phyloP scores from a whole-genome alignment of 35 echinoderm and acorn worm species.

The Ophiothrix spiculata region DNA sequence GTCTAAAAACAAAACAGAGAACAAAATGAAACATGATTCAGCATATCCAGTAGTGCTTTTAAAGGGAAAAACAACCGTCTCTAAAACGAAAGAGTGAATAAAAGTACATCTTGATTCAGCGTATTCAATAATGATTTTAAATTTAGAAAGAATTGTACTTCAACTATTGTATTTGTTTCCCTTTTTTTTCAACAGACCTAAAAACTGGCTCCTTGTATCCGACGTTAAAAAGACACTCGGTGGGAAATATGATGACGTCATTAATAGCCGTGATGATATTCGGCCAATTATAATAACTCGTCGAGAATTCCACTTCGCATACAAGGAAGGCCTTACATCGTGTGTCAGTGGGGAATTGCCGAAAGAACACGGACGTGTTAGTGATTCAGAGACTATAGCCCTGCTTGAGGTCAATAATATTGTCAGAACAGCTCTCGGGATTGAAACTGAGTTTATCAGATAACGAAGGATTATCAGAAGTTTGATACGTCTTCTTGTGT shows the following conservation, averaged over 20 bases:
- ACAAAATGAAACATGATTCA: too few relatives aligned
- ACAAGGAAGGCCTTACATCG: background rate
- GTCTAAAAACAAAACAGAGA: too few relatives aligned
- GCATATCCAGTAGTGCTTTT: too few relatives aligned
- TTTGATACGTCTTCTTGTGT: too few relatives aligned
- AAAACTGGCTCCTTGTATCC: conserved; percentile 62
- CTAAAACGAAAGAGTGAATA: too few relatives aligned
- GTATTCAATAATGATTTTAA: background rate
- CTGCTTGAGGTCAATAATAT: background rate
- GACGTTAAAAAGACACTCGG: conserved; percentile 31
- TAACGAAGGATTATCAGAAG: too few relatives aligned
- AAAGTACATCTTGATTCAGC: too few relatives aligned
- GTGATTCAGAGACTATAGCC: background rate
- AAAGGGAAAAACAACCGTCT: too few relatives aligned
- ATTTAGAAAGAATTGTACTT: background rate
- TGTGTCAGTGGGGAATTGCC: background rate
- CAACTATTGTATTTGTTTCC: background rate
- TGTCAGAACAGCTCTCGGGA: background rate
- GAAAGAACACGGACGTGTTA: background rate
- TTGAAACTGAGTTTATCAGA: background rate
- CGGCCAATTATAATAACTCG: background rate
- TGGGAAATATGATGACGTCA: background rate
- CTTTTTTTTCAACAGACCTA: conserved; percentile 19
- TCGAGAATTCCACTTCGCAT: background rate
- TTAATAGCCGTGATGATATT: background rate